Percentiles rank a stretch among this genome's conserved stretches.
phyloP scores from a whole-genome alignment of 2,113 vertebrate species.

The Leucosticte australis region DNA sequence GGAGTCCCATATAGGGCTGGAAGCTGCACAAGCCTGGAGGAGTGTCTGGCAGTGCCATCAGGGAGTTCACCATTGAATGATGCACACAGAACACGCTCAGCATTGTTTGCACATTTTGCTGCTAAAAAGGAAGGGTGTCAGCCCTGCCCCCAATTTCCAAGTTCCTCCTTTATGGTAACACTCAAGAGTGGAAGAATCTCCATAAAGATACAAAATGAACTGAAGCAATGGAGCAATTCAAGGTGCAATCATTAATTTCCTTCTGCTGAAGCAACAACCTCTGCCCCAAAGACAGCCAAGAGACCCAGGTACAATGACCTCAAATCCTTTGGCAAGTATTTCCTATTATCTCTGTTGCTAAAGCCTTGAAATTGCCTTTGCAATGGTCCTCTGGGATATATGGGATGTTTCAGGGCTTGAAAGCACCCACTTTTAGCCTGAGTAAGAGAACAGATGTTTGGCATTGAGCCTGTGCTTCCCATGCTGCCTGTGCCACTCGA shows the following conservation, averaged over 20 bases:
- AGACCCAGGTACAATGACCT: not conserved
- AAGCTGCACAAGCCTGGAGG: not conserved
- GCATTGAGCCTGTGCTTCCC: not conserved
- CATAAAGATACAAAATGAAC: not conserved
- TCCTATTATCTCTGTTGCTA: not conserved
- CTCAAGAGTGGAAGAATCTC: not conserved
- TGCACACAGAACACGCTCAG: not conserved
- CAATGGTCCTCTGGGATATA: not conserved
- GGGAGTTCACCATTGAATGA: not conserved
- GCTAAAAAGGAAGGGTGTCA: not conserved
- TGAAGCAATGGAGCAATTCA: not conserved
- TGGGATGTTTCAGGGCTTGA: not conserved
- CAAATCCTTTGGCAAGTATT: not conserved
- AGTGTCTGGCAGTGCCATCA: not conserved
- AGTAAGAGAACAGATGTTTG: not conserved
- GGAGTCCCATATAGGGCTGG: not conserved
- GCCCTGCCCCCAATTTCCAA: not conserved
- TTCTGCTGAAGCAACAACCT: not conserved
- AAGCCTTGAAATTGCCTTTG: not conserved
- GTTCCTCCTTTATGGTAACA: not conserved
- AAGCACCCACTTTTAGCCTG: not conserved
- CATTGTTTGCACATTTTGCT: not conserved
- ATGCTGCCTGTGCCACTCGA: fast-evolving
- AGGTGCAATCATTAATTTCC: not conserved
- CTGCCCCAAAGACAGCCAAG: not conserved